A percentile compares a stretch with the other conserved stretches of the same genome.
phyloP scores from a whole-genome alignment of 2,797 vertebrate species.

The Tragelaphus oryx region DNA sequence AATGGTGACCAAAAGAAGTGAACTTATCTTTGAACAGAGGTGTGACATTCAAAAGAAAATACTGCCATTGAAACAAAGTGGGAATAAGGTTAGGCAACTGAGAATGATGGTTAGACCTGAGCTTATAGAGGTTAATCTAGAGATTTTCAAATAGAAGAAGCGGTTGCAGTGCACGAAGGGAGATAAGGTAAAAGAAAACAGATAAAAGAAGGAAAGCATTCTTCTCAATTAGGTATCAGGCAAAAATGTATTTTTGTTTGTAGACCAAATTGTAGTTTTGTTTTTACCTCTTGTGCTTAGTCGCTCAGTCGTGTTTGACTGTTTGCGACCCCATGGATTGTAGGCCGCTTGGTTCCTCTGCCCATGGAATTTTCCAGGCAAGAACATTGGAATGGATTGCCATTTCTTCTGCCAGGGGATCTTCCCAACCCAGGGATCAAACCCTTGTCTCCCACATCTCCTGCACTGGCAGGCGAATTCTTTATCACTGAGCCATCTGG shows the following conservation, averaged over 20 bases:
- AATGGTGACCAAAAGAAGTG: background rate
- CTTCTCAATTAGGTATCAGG: background rate
- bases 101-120: background rate
- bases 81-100: background rate
- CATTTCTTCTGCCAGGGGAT: background rate
- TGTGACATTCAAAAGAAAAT: conserved; percentile 25
- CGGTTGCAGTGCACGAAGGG: background rate
- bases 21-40: background rate
- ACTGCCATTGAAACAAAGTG: background rate
- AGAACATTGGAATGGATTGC: background rate
- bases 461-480: background rate
- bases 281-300: background rate
- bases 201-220: background rate
- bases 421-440: background rate
- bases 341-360: background rate
- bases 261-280: background rate
- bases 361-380: background rate
- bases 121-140: background rate
- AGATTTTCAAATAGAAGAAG: background rate
- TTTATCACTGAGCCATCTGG: background rate
- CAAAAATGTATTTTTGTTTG: background rate
- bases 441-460: background rate
- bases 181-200: background rate
- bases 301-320: background rate
- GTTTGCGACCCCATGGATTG: background rate